These are phyloP conservation scores for Huso huso DNA, from an alignment of 2,797 vertebrate species.

Conservation along the genomic window DNA sequence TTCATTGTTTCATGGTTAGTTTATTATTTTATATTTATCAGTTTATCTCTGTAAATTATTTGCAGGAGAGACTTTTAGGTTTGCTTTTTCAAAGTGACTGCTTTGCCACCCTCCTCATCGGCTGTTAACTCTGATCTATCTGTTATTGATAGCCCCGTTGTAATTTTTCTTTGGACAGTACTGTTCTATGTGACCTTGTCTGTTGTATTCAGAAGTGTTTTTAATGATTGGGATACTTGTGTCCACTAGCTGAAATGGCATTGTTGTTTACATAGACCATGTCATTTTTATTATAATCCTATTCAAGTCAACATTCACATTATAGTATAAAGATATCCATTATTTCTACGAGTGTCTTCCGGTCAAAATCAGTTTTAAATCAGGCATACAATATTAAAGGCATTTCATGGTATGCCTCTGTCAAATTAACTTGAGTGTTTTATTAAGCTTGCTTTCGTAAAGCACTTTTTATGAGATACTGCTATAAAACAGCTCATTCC, in stretches of 20 bases:
- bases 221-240: constrained; percentile 42
- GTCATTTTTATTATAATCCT: not conserved
- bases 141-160: constrained; percentile 63
- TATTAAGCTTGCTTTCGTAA: not conserved
- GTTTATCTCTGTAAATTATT: too few relatives aligned
- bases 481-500: not conserved
- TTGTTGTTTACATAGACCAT: constrained; percentile 34
- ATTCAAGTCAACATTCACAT: not conserved
- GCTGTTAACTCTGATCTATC: constrained; percentile 52
- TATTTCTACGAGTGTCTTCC: not conserved
- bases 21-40: too few relatives aligned
- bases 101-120: constrained; percentile 39
- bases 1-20: too few relatives aligned
- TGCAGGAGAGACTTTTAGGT: not conserved
- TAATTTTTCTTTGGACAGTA: constrained; percentile 55
- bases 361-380: not conserved
- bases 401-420: not conserved
- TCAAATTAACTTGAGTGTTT: constrained; percentile 4
- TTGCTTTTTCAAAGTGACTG: constrained; percentile 41
- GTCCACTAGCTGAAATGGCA: constrained; percentile 24
- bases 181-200: constrained; percentile 56
- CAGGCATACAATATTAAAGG: not conserved
- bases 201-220: constrained; percentile 54
- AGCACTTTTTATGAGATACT: not conserved
- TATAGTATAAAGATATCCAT: not conserved